A percentile compares a stretch with the other conserved stretches of the same genome.
phyloP scores from a whole-genome alignment of 2,888 invertebrate species.

The Chloroclystis v-ata region DNA sequence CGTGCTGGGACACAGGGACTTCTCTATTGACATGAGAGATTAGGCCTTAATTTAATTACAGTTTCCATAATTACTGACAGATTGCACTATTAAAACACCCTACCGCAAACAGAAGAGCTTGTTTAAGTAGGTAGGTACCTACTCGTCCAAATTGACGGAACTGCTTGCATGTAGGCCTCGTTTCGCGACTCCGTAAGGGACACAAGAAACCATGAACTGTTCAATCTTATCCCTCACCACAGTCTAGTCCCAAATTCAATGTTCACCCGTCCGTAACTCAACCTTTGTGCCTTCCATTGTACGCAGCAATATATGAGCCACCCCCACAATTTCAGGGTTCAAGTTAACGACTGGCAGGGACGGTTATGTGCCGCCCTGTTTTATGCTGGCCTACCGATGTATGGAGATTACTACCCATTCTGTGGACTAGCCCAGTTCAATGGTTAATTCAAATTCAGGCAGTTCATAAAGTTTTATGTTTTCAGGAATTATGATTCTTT shows the following conservation, averaged over 20 bases:
- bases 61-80: too few relatives aligned
- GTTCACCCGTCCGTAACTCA: conserved; percentile 26
- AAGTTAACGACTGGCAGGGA: conserved; percentile 44
- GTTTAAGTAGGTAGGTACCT: neutral
- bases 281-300: conserved; percentile 28
- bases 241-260: conserved; percentile 19
- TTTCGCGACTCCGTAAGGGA: too few relatives aligned
- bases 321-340: conserved; percentile 24
- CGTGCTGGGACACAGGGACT: too few relatives aligned
- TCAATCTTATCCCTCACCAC: conserved; percentile 1
- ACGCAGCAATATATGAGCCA: conserved; percentile 27
- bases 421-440: neutral
- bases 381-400: conserved; percentile 60
- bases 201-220: neutral
- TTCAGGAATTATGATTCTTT: too few relatives aligned
- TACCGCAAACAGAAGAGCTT: too few relatives aligned
- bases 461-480: neutral
- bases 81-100: too few relatives aligned
- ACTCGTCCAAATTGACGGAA: too few relatives aligned
- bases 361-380: conserved; percentile 47
- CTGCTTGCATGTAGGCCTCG: too few relatives aligned
- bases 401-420: conserved; percentile 30
- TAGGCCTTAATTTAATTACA: too few relatives aligned
- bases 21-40: too few relatives aligned
- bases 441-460: neutral